Conservation (phyloP, 2,888 invertebrate genomes). For the Lasioglossum lativentre region DNA sequence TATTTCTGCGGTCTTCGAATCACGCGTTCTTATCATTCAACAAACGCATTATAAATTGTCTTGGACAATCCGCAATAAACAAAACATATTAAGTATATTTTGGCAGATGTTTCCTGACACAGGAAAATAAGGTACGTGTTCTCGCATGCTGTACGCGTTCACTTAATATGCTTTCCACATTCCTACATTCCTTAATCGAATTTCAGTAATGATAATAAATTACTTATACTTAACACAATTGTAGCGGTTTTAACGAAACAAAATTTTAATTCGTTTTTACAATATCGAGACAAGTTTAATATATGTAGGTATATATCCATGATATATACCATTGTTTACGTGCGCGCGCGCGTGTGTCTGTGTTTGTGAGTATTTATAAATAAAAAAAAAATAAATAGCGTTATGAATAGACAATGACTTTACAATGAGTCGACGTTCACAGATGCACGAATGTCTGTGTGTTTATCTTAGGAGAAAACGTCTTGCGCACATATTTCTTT, state of each 20-base stretch:
- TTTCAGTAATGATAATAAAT: conserved; percentile 10
- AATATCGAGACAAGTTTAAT: conserved; percentile 16
- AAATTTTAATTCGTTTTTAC: conserved; percentile 20
- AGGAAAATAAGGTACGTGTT: conserved; percentile 14
- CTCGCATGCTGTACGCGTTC: not conserved
- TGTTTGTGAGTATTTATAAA: conserved; percentile 14
- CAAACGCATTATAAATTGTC: conserved; percentile 3
- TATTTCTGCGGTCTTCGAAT: conserved; percentile 31
- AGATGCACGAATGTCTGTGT: conserved; percentile 25
- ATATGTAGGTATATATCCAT: conserved; percentile 12
- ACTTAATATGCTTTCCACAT: conserved; percentile 16
- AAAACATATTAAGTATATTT: conserved; percentile 27
- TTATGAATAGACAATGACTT: conserved; percentile 7
- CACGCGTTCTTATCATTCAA: conserved; percentile 24
- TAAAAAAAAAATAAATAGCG: conserved; percentile 41
- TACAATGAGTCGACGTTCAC: conserved; percentile 41
- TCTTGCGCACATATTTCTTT: conserved; percentile 1
- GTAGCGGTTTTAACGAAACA: conserved; percentile 7
- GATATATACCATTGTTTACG: not conserved
- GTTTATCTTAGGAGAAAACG: conserved; percentile 4
- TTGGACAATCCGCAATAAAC: conserved; percentile 5
- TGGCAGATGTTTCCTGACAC: conserved; percentile 29
- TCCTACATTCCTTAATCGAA: not conserved
- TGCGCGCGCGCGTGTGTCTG: not conserved
- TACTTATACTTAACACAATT: conserved; percentile 31